Evolutionary conservation across 2,888 invertebrate species (phyloP).

Genomic region (Thereva unica): DNA sequence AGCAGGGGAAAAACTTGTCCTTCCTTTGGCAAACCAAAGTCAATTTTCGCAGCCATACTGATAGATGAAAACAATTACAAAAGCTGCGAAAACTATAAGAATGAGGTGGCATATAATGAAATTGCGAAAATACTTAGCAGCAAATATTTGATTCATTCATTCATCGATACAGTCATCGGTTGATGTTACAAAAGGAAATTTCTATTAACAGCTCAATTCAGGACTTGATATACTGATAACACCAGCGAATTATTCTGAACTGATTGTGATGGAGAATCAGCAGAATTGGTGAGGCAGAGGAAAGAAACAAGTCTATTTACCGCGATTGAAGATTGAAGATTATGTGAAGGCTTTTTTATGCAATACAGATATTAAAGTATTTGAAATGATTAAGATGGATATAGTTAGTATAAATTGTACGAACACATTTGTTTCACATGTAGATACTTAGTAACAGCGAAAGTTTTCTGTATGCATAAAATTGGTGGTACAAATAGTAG

Average conservation of each 20-base stretch:
- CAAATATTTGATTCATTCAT: slow-evolving; percentile 35
- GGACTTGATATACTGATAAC: slow-evolving; percentile 18
- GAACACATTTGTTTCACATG: no score
- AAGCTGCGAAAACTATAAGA: slow-evolving; percentile 28
- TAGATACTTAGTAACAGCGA: no score
- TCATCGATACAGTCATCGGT: slow-evolving; percentile 32
- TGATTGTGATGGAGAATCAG: no score
- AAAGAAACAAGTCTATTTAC: no score
- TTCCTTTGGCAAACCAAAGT: slow-evolving; percentile 53
- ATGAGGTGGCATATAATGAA: slow-evolving; percentile 23
- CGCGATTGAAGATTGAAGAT: no score
- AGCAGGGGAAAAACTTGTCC: slow-evolving; percentile 50
- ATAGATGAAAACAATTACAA: slow-evolving; percentile 43
- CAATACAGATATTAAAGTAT: no score
- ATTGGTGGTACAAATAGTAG: no score
- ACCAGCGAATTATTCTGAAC: slow-evolving; percentile 4
- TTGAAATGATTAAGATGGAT: no score
- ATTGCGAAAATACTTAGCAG: slow-evolving; percentile 32
- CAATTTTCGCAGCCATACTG: slow-evolving; percentile 59
- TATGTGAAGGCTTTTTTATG: no score
- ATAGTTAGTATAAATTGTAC: no score
- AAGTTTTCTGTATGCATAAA: no score
- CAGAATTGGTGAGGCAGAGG: no score
- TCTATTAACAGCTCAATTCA: slow-evolving; percentile 5
- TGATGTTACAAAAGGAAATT: slow-evolving; percentile 27